Evolutionary conservation across 2,888 invertebrate genomes (phyloP), one percentile per base, ranked within the genome.

Genomic region (Mesorhabditis belari): DNA sequence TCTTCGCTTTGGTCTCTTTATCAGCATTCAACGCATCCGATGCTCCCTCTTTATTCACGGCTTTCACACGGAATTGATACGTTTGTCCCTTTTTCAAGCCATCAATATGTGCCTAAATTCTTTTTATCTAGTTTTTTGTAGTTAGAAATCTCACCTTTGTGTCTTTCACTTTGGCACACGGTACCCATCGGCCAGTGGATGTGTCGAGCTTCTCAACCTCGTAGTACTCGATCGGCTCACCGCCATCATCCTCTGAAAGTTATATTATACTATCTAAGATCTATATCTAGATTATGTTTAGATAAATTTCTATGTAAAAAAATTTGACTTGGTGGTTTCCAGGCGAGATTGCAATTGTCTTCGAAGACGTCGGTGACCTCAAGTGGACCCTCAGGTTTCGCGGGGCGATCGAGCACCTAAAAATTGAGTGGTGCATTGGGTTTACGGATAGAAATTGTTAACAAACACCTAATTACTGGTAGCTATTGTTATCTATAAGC

Each of bases 321-420:
- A 52, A 9, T 94, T 91, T 76, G n/a, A n/a, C n/a, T n/a, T 58
- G 93, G 93, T 77, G 92, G 91, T 76, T 91, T 88, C 93, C 93
- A 94, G 70, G 89, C 88, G 56, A 94, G 85, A 81, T 92, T 92
- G 82, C 90, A 90, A 58, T 91, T 89, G 72, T 88, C 88, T 82
- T 92, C 92, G 44, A 90, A 91, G 25, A 94, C 88, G 77, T 93
- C 91, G 5, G 68, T 57, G 9, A 73, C 44, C 27, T 55, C 19
- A 19, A 24, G 49, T 24, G 24, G 50, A 19, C 21, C 19, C 23
- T 49, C 24, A 5, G 27, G 24, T 6, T 19, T n/a, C 29, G 88
- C 86, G 2, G 93, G 93, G 4, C 90, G 87, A 49, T 89, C 87
- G 63, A 98, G 85, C 0, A 98, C 94, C n/a, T n/a, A n/a, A n/a